These are phyloP conservation scores for Clusia tigrina DNA, from an alignment of 2,888 invertebrate species.

Conservation along the genomic window DNA sequence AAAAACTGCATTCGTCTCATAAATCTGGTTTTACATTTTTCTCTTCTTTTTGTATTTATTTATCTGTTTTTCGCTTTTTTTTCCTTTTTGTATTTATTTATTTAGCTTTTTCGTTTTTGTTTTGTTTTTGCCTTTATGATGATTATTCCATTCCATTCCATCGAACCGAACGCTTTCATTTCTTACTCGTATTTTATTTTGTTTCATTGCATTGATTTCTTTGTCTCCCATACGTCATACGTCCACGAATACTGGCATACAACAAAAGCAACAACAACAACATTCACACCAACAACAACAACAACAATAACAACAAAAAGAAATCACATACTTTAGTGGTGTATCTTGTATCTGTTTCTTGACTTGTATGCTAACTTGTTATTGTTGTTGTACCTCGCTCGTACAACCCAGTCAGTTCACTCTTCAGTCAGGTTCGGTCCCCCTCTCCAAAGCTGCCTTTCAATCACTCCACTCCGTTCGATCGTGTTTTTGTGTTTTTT, in stretches of 20 bases:
- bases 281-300: constrained; percentile 3
- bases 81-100: constrained; percentile 36
- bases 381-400: background rate
- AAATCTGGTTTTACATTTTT: constrained; percentile 49
- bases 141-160: too few species aligned
- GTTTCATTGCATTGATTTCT: constrained; percentile 16
- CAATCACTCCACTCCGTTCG: background rate
- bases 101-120: constrained; percentile 36
- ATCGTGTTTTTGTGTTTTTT: constrained; percentile 6
- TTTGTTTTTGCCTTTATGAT: constrained; percentile 42
- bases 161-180: constrained; percentile 42
- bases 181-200: constrained; percentile 36
- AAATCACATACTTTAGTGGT: constrained; percentile 14
- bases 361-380: constrained; percentile 40
- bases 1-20: constrained; percentile 48
- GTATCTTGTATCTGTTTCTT: constrained; percentile 33
- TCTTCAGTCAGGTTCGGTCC: background rate
- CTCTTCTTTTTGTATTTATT: constrained; percentile 36
- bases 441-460: background rate
- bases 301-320: background rate
- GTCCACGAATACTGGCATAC: too few species aligned
- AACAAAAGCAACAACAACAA: background rate
- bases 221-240: constrained; percentile 1
- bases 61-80: constrained; percentile 41
- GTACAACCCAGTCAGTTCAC: background rate